Percentiles rank a stretch among this genome's conserved stretches.
Evolutionary conservation across 2,888 invertebrate species (phyloP).

Genomic region (Eubasilissa splendida): DNA sequence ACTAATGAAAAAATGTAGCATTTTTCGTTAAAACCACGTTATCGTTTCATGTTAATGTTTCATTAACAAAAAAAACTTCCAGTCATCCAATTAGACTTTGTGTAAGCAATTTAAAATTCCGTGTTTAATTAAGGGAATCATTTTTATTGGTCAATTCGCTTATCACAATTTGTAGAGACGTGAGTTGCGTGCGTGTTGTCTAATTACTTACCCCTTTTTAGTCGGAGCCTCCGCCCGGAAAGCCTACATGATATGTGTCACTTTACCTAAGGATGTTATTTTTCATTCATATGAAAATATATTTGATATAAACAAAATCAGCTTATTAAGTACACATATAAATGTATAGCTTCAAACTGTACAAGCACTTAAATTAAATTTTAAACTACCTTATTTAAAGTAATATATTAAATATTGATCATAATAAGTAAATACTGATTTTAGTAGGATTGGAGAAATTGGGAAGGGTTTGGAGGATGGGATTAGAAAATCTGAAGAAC

Average conservation of each 20-base stretch:
- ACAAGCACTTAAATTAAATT: too few species aligned
- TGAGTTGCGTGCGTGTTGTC: slow-evolving; percentile 46
- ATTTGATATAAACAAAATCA: background rate
- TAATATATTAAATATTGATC: too few species aligned
- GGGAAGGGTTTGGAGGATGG: too few species aligned
- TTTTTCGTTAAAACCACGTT: slow-evolving; percentile 8
- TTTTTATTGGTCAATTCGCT: slow-evolving; percentile 56
- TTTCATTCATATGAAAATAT: background rate
- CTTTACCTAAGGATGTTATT: slow-evolving; percentile 12
- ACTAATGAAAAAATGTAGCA: slow-evolving; percentile 8
- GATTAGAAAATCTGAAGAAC: too few species aligned
- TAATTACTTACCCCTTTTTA: slow-evolving; percentile 44
- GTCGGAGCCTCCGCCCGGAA: background rate
- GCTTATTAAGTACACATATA: too few species aligned
- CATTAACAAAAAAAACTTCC: slow-evolving; percentile 36
- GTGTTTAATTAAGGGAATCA: slow-evolving; percentile 51
- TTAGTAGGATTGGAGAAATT: too few species aligned
- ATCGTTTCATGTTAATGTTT: slow-evolving; percentile 18
- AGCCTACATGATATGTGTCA: slow-evolving; percentile 4
- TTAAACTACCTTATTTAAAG: too few species aligned
- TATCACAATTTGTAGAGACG: slow-evolving; percentile 55
- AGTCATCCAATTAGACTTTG: slow-evolving; percentile 46
- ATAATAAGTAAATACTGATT: too few species aligned
- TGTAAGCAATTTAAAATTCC: slow-evolving; percentile 42
- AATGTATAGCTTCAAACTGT: too few species aligned